Percentiles rank a stretch among this genome's conserved stretches.
These are phyloP conservation scores for Haliclona indistincta DNA, from an alignment of 37 sponge, comb jelly and placozoan species.

Conservation along the genomic window DNA sequence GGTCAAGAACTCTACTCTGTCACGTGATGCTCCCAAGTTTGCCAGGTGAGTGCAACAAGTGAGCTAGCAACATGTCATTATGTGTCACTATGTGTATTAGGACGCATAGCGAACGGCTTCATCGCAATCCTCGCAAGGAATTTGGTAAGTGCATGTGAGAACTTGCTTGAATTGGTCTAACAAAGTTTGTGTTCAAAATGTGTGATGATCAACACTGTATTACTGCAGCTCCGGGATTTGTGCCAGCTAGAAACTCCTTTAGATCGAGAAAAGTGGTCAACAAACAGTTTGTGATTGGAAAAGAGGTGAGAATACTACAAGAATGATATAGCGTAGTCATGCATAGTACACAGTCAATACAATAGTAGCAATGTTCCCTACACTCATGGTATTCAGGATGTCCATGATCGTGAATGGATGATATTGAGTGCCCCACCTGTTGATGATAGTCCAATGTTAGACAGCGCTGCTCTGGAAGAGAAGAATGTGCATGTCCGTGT, in stretches of 20 bases:
- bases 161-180: too few species aligned
- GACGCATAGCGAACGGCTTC: slow-evolving; percentile 17
- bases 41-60: too few species aligned
- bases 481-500: slow-evolving; percentile 47
- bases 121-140: background rate
- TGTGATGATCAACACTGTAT: background rate
- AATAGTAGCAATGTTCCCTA: background rate
- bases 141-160: slow-evolving; percentile 15
- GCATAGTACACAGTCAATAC: background rate
- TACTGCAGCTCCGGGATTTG: slow-evolving; percentile 11
- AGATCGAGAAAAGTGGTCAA: background rate
- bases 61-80: background rate
- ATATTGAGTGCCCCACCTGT: slow-evolving; percentile 33
- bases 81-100: background rate
- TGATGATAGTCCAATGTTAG: background rate
- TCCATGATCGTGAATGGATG: slow-evolving; percentile 16
- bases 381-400: background rate
- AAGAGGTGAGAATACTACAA: slow-evolving; percentile 2
- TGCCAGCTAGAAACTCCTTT: slow-evolving; percentile 11
- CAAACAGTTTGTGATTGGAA: background rate
- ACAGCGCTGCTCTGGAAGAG: slow-evolving; percentile 27
- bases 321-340: too few species aligned
- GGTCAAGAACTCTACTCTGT: slow-evolving; percentile 8
- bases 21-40: slow-evolving; percentile 7
- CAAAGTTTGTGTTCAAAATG: too few species aligned